These are phyloP conservation scores for Pardosa pseudoannulata DNA, from an alignment of 2,888 invertebrate species.

Conservation along the genomic window DNA sequence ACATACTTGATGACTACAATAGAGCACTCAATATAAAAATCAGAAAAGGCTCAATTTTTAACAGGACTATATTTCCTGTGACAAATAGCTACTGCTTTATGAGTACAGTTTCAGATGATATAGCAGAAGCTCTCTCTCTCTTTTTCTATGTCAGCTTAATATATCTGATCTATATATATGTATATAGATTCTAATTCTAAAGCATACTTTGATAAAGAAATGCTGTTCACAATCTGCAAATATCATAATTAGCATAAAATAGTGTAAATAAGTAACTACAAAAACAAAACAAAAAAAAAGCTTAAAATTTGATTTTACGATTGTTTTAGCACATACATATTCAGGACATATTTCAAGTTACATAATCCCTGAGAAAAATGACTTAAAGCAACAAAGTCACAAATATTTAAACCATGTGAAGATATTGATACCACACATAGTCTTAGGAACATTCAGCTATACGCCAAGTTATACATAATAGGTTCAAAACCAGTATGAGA, in stretches of 20 bases:
- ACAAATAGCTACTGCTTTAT: background rate
- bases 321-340: slow-evolving; percentile 12
- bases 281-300: background rate
- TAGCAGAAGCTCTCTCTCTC: background rate
- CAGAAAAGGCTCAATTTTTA: slow-evolving; percentile 11
- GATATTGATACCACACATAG: slow-evolving; percentile 46
- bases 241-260: too few species aligned
- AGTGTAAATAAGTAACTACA: background rate
- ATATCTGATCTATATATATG: background rate
- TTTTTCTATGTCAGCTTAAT: background rate
- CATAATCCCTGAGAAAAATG: slow-evolving; percentile 66
- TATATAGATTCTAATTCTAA: background rate
- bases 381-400: slow-evolving; percentile 50
- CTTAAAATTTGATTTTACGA: slow-evolving; percentile 10
- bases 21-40: slow-evolving; percentile 16
- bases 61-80: background rate
- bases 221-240: background rate
- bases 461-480: slow-evolving; percentile 51
- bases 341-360: slow-evolving; percentile 42
- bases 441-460: slow-evolving; percentile 68
- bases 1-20: slow-evolving; percentile 45
- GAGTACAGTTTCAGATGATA: background rate
- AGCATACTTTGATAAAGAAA: background rate
- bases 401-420: slow-evolving; percentile 43
- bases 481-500: slow-evolving; percentile 64